Evolutionary conservation across 2,113 vertebrate species (phyloP), one percentile per base, ranked within the genome.

Genomic region (Daubentonia madagascariensis): DNA sequence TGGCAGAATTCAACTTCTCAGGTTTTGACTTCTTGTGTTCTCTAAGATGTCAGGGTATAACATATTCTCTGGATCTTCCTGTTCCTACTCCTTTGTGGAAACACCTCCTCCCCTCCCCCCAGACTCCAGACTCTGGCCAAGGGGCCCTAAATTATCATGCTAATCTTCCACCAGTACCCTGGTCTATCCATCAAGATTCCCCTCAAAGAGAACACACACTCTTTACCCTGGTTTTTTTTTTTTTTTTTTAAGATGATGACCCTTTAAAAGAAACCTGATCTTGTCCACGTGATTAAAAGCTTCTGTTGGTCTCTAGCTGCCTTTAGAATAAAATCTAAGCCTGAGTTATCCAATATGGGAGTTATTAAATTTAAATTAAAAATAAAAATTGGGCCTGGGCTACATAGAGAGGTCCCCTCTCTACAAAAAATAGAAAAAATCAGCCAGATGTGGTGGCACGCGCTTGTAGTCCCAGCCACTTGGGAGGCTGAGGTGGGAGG

Each of bases 1-100:
- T 9, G 45, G 59, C 52, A 91, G 73, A 97, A 96, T 86, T 97
- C 85, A 96, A 1, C 63, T 89, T 89, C 70, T 68, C 14, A 8
- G 40, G 48, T 65, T 91, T 81, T 95, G 48, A 86, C 45, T 72
- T 18, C 9, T 68, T 79, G 37, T 67, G 18, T 97, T 96, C 40
- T 94, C 50, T 85, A 75, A 52, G 37, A 85, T 65, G 50, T 81
- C 61, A 96, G 63, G 8, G n/a, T 57, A 65, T 13, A 25, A 91
- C 9, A 57, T 8, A 67, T 50, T 67, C 40, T 76, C 30, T 45
- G 28, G 22, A 65, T 96, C 54, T 91, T 95, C 52, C 85, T 94
- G 54, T 93, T 14, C 32, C n/a, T 68, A 12, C 86, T 90, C 18
- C 18, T 95, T 89, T 88, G 78, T n/a, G 81, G 79, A 88, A 76